Base-by-base conservation (phyloP, 2,888 invertebrate genomes). In the Blomia tropicalis region DNA sequence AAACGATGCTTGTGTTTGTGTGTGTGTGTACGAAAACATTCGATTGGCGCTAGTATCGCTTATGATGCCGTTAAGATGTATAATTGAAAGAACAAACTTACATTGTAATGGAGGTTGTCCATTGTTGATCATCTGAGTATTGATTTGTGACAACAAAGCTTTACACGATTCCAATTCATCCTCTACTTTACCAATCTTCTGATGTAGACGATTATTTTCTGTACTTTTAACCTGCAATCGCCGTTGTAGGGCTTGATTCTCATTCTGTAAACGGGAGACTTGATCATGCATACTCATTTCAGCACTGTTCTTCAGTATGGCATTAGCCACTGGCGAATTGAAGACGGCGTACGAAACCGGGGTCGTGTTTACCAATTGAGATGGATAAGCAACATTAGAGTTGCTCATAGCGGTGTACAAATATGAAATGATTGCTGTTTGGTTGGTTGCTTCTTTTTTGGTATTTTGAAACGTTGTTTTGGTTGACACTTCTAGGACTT, bases 291-390 rank as follows among this genome's bases (percentile, higher is more conserved):
- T 11, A 36, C 17, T 36, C 36, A 36, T 36, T 36, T 36, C 36
- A 17, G 36, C 43, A 23, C 30, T 59, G 19, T 43, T 59, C 19
- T 36, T 47, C 23, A 59, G 31, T 19, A 59, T 43, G 2, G 59
- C 59, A 59, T 25, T 59, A 2, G 59, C 59, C 43, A 59, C 43
- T 44, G 59, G 59, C 17, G 43, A 44, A 17, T 59, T 59, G 27
- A 59, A 43, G n/a, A 59, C 59, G 43, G 41, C 43, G 44, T 59
- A 59, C 43, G 44, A 43, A 25, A 44, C 47, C 11, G 43, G 59
- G 30, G 43, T 29, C 19, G 59, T 36, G 36, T 36, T 36, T 7
- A 36, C 36, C 36, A 36, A 17, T 36, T 36, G 7, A 36, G 36
- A 36, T 36, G 36, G 36, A 11, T 7, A 36, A 17, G 7, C 7